Evolutionary conservation across 2,888 invertebrate genomes (phyloP).

Genomic region (Ceramica pisi): DNA sequence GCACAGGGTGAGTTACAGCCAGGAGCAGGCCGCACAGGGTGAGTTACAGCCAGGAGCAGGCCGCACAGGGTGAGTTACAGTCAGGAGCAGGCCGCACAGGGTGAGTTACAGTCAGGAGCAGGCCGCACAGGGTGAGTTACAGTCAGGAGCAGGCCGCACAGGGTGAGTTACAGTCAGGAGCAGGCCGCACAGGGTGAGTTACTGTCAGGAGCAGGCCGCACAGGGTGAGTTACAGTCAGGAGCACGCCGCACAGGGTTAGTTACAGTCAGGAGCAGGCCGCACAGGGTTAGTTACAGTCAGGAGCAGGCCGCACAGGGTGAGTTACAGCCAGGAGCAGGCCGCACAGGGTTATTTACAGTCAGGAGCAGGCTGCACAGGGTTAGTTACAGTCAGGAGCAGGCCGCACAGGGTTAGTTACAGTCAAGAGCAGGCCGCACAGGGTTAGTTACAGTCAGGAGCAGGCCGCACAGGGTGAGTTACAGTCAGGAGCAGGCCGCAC

Average conservation of each 20-base stretch:
- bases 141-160: conserved; percentile 18
- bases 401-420: conserved; percentile 22
- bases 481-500: conserved; percentile 19
- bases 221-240: conserved; percentile 34
- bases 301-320: conserved; percentile 20
- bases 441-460: conserved; percentile 36
- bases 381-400: conserved; percentile 27
- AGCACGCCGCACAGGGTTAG: conserved; percentile 13
- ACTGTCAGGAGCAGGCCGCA: conserved; percentile 10
- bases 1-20: conserved; percentile 28
- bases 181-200: conserved; percentile 10
- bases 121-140: conserved; percentile 11
- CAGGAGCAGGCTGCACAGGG: conserved; percentile 18
- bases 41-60: conserved; percentile 21
- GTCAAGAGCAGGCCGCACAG: conserved; percentile 6
- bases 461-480: conserved; percentile 10
- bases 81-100: conserved; percentile 14
- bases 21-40: conserved; percentile 21
- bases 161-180: conserved; percentile 36
- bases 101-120: conserved; percentile 31
- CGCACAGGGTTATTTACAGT: conserved; percentile 24
- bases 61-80: conserved; percentile 26
- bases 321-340: conserved; percentile 21
- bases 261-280: conserved; percentile 21
- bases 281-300: conserved; percentile 28